Evolutionary conservation across 2,797 vertebrate species (phyloP).

Genomic region (Catharus ustulatus): DNA sequence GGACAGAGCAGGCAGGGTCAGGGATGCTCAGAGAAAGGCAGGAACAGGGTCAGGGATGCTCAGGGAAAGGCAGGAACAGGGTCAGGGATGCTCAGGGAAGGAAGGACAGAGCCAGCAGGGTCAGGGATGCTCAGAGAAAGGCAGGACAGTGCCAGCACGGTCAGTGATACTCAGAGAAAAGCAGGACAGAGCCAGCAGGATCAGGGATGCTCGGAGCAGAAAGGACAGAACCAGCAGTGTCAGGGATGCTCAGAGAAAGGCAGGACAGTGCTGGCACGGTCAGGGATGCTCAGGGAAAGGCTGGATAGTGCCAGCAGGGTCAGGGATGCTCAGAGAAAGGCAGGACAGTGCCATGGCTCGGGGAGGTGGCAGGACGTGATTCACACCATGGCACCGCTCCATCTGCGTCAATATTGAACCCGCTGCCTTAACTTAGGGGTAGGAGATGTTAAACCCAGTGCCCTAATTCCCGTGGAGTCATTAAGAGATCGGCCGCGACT

Average conservation of each 20-base stretch:
- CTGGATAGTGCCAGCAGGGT: not conserved
- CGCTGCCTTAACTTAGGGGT: not conserved
- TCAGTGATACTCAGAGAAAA: too few species aligned
- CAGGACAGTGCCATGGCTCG: not conserved
- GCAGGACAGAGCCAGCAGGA: too few species aligned
- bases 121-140: too few species aligned
- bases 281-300: too few species aligned
- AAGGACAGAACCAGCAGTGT: too few species aligned
- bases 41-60: not conserved
- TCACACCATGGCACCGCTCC: not conserved
- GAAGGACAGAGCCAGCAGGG: not conserved
- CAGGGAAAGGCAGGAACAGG: accelerated
- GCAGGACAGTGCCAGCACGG: too few species aligned
- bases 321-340: not conserved
- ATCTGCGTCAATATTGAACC: constrained; percentile 46
- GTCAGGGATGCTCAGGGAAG: too few species aligned
- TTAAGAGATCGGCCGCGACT: constrained; percentile 9
- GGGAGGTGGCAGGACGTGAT: constrained; percentile 46
- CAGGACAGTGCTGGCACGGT: too few species aligned
- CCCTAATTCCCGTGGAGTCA: not conserved
- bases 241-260: too few species aligned
- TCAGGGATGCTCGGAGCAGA: too few species aligned
- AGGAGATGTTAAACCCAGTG: not conserved
- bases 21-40: too few species aligned
- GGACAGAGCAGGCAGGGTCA: too few species aligned